Evolutionary conservation across 2,113 vertebrate genomes (phyloP).

Genomic region (Oryzias javanicus): DNA sequence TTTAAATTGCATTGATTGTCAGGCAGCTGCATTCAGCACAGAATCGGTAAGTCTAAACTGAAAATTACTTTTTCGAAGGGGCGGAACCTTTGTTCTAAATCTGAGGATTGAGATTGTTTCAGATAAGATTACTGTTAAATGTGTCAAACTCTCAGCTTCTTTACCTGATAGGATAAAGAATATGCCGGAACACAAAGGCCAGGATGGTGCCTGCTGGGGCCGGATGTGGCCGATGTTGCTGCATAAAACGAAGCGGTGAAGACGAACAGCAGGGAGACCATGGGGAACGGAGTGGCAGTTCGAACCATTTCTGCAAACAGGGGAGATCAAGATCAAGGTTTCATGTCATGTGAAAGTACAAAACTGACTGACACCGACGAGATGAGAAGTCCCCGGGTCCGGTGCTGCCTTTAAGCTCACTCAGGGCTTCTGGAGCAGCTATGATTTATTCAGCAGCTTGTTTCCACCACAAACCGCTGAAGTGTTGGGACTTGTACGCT

Average conservation of each 20-base stretch:
- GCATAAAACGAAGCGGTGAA: constrained; percentile 91
- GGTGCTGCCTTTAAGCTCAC: too few species aligned
- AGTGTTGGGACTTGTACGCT: constrained; percentile 19
- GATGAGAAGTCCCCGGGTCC: too few species aligned
- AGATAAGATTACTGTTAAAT: too few species aligned
- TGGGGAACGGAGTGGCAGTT: constrained; percentile 88
- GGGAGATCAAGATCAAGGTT: background rate
- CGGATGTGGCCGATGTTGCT: constrained; percentile 91
- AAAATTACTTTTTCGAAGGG: too few species aligned
- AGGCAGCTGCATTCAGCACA: background rate
- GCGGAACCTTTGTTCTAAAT: too few species aligned
- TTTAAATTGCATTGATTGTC: background rate
- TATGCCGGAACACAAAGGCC: constrained; percentile 89
- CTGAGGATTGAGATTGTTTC: too few species aligned
- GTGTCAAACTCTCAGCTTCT: too few species aligned
- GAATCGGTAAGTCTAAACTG: background rate
- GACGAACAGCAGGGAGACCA: constrained; percentile 92
- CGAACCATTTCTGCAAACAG: constrained; percentile 82
- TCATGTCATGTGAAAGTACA: background rate
- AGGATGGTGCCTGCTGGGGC: constrained; percentile 88
- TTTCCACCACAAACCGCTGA: background rate
- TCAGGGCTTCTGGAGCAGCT: background rate
- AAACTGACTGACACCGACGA: background rate
- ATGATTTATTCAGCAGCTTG: constrained; percentile 33
- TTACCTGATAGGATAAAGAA: constrained; percentile 91